These are phyloP conservation scores for Pygoscelis adeliae DNA, from an alignment of 2,113 vertebrate genomes.

Conservation along the genomic window DNA sequence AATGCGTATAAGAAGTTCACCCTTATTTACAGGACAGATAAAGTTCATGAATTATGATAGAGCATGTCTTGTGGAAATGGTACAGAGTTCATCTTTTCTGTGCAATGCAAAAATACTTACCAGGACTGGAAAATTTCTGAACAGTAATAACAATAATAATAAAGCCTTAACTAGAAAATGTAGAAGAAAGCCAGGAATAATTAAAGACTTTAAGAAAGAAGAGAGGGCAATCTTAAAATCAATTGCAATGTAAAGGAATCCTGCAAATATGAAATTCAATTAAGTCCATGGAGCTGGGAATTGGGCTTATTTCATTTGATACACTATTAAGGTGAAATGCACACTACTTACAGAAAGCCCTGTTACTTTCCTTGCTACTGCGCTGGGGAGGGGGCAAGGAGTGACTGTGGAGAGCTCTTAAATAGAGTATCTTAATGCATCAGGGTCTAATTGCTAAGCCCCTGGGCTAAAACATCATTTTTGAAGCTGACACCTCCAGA, in stretches of 20 bases:
- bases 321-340: background rate
- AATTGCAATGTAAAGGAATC: background rate
- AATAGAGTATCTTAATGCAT: constrained; percentile 11
- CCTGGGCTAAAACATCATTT: background rate
- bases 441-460: constrained; percentile 1
- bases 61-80: background rate
- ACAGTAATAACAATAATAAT: background rate
- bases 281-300: background rate
- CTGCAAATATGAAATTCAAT: background rate
- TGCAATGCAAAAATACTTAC: background rate
- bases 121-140: background rate
- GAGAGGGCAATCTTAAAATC: background rate
- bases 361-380: background rate
- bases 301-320: background rate
- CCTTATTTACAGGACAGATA: background rate
- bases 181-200: background rate
- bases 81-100: background rate
- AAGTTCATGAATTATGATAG: background rate
- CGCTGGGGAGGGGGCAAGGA: background rate
- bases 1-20: background rate
- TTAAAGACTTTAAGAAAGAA: background rate
- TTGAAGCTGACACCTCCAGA: background rate
- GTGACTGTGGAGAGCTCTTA: background rate
- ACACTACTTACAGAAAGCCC: background rate
- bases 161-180: background rate